These are phyloP conservation scores for Drosophila kokeensis DNA, from an alignment of 2,888 invertebrate species.

Conservation along the genomic window DNA sequence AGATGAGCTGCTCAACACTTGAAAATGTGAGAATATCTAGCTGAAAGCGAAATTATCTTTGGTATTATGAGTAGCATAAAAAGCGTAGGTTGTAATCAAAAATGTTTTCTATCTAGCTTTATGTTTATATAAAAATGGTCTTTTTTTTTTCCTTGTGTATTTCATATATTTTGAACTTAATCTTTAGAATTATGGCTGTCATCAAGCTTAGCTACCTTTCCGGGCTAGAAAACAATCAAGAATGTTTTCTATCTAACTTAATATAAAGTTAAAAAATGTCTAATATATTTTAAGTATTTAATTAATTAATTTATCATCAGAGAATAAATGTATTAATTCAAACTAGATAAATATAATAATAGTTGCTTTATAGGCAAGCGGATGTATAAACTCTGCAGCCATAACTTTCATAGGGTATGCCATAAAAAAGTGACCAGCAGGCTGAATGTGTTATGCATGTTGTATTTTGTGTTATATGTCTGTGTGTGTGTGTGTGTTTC, in stretches of 20 bases:
- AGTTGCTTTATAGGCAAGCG: not conserved
- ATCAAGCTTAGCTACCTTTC: too few relatives aligned
- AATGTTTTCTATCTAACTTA: fast-evolving
- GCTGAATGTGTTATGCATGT: conserved; percentile 40
- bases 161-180: too few relatives aligned
- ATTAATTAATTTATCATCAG: not conserved
- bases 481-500: conserved; percentile 1
- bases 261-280: not conserved
- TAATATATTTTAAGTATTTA: not conserved
- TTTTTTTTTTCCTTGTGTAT: not conserved
- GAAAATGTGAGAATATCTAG: fast-evolving
- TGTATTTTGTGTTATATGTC: not conserved
- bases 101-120: not conserved
- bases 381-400: not conserved
- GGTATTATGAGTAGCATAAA: not conserved
- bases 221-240: not conserved
- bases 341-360: not conserved
- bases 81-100: not conserved
- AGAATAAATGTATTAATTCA: not conserved
- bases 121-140: not conserved
- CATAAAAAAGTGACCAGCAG: conserved; percentile 49
- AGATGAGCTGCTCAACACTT: not conserved
- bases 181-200: too few relatives aligned
- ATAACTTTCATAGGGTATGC: conserved; percentile 20
- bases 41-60: not conserved